These are phyloP conservation scores for Aurelia sp. DNA, from an alignment of 30 jellyfish, hydroid and myxozoan genomes.

Conservation along the genomic window DNA sequence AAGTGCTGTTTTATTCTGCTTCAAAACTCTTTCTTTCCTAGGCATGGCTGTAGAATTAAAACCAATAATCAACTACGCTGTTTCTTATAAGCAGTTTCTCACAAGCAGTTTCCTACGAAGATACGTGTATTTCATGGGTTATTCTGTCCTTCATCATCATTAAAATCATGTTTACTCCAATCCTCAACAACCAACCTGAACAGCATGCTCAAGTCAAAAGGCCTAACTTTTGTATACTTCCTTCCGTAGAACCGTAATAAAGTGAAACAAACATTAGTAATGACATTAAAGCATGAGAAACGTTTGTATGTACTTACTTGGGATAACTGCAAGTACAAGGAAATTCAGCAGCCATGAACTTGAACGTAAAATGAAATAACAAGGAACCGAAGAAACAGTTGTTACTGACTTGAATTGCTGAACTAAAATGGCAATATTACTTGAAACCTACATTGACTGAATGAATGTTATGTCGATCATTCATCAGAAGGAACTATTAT, in stretches of 20 bases:
- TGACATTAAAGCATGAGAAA: too few relatives aligned
- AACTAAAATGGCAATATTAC: conserved; percentile 14
- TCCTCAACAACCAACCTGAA: background rate
- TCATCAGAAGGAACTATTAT: conserved; percentile 15
- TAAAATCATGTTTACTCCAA: background rate
- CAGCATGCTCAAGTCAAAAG: background rate
- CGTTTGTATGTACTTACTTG: too few relatives aligned
- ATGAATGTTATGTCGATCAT: conserved; percentile 28
- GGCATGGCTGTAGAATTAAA: too few relatives aligned
- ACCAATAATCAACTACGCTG: too few relatives aligned
- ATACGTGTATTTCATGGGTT: too few relatives aligned
- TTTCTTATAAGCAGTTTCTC: too few relatives aligned
- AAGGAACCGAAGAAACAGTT: conserved; percentile 7
- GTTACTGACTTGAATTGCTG: background rate
- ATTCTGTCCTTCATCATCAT: too few relatives aligned
- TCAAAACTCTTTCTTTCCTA: too few relatives aligned
- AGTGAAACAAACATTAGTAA: too few relatives aligned
- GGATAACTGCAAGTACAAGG: too few relatives aligned
- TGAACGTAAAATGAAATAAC: background rate
- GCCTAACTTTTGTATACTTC: background rate
- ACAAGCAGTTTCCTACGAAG: too few relatives aligned
- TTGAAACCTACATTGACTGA: conserved; percentile 8
- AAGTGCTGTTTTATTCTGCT: too few relatives aligned
- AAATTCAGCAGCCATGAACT: conserved; percentile 29
- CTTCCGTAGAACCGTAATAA: background rate